Evolutionary conservation across 1,140 invertebrate species (phyloP), one percentile per base, ranked within the genome.

Genomic region (Caenorhabditis briggsae): DNA sequence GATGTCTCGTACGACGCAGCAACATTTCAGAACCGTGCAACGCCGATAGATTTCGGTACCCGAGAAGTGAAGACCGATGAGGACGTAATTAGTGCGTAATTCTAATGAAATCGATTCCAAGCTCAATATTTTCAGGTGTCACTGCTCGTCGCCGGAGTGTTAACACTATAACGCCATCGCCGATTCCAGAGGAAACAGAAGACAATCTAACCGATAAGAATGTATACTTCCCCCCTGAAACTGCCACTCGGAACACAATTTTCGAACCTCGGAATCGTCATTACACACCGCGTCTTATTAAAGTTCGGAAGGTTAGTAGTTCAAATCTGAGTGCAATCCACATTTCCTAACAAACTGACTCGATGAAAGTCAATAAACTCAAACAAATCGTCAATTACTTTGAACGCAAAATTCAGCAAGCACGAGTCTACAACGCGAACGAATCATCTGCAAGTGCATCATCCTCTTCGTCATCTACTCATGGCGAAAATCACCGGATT

Each of bases 101-200:
- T 3, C 1, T 7, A 6, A 46, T 50, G 3, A 20, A 11, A 2
- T 7, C 3, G 1, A 48, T n/a, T 50, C 12, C 0, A 14, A 50
- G 50, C 59, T 23, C 18, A 43, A 23, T 1, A 0, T 18, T 78
- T 74, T 23, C 12, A 78, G 70, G 70, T 50, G 46, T 20, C 0
- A 14, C 70, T 20, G 14, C 46, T 25, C 70, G 70, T 23, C 70
- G 43, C 0, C 70, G 46, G 5, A 78, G 70, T 41, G 70, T 50
- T 14, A 78, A 78, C 46, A 18, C 41, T 5, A 20, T 78, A 50
- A 78, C 70, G 11, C 70, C 70, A 20, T 78, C 46, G 50, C 46
- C 70, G 2, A 78, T 78, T 50, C 70, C 70, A 18, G 70, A 78
- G 50, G 70, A 78, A 50, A 78, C 46, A n/a, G 70, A 78, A 23